Evolutionary conservation across 2,113 vertebrate genomes (phyloP), one percentile per base, ranked within the genome.

Genomic region (Nothoprocta pentlandii): DNA sequence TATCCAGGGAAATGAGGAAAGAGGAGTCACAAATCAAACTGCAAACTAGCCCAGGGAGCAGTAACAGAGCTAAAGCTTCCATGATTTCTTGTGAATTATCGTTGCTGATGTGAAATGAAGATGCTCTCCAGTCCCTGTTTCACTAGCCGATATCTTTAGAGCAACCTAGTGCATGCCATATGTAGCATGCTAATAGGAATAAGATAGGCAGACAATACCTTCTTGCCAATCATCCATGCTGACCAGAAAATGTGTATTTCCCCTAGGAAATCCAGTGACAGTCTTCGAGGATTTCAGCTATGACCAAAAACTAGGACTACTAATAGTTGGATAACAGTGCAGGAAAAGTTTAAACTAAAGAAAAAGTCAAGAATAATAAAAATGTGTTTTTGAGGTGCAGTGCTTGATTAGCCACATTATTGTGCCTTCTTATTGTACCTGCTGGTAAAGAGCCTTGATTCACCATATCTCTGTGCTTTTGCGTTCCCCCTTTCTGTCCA

Each of bases 131-230:
- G 28, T 34, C 56, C 25, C 3, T 39, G 1, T 82, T 87, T 78
- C 11, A n/a, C 34, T 58, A 58, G 46, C 46, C 71, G 62, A 6
- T 68, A n/a, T 39, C 41, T 81, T 84, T 44, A 53, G 44, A 39
- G 41, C 15, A 56, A 30, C 36, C 47, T 4, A 26, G 36, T 1
- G 6, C 7, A 4, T 42, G 36, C n/a, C 30, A 2, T 3, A 4
- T 13, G 17, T 46, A 61, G n/a, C 28, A 15, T 30, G 28, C 26
- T 56, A 30, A 30, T 30, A 56, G 28, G 28, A 30, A 30, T 30
- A 30, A 56, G 28, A 28, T 56, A 30, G 54, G 54, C 54, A 79
- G 42, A 17, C 14, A 30, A 0, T 87, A 36, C 41, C 59, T 80
- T 63, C 12, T 46, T 58, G 4, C 10, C 25, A 61, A 47, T 22